Evolutionary conservation across 2,797 vertebrate genomes (phyloP).

Genomic region (Chelonia mydas): DNA sequence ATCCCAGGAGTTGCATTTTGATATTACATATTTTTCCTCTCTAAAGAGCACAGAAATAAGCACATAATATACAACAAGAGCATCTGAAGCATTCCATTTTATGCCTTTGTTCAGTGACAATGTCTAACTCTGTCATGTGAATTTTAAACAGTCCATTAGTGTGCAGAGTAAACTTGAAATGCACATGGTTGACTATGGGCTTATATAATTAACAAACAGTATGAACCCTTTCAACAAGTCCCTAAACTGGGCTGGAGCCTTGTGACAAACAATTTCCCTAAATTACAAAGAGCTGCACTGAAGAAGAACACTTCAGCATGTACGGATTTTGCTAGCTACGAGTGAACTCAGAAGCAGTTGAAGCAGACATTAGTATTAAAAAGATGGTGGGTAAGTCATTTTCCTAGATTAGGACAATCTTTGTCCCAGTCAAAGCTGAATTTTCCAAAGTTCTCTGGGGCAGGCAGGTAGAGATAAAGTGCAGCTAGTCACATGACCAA

Average conservation of each 20-base stretch:
- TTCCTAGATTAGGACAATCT: background rate
- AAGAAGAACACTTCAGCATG: background rate
- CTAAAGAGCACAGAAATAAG: background rate
- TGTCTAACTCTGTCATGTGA: background rate
- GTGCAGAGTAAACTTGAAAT: background rate
- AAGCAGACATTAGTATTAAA: background rate
- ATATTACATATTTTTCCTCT: background rate
- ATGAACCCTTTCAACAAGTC: background rate
- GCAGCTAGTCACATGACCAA: background rate
- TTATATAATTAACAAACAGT: background rate
- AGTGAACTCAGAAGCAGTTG: background rate
- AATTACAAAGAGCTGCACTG: background rate
- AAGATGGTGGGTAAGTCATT: background rate
- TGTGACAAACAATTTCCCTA: background rate
- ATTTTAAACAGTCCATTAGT: background rate
- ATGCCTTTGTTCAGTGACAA: background rate
- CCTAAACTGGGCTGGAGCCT: background rate
- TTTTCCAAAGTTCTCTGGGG: background rate
- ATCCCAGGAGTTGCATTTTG: background rate
- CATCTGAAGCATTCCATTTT: background rate
- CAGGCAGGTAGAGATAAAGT: background rate
- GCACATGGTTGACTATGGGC: background rate
- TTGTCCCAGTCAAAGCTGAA: background rate
- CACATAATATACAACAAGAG: background rate
- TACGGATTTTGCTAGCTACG: too few relatives aligned